phyloP scores from a whole-genome alignment of 2,797 vertebrate genomes.

The Darevskia mixta region DNA sequence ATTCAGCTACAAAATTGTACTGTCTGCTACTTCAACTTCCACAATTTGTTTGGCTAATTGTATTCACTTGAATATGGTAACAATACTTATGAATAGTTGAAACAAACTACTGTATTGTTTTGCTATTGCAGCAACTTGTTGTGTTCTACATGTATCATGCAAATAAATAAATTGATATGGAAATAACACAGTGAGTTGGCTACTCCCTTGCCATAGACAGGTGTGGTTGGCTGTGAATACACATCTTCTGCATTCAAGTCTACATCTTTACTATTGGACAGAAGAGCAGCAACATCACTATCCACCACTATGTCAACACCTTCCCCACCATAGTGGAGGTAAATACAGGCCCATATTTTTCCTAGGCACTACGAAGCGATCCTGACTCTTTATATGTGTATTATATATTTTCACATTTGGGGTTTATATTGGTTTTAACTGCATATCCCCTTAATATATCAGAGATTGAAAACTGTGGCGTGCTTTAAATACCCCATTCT shows the following conservation, averaged over 20 bases:
- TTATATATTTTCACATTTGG: not conserved
- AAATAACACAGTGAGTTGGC: slow-evolving; percentile 84
- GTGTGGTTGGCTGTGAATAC: slow-evolving; percentile 93
- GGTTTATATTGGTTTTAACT: not conserved
- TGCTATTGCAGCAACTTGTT: not conserved
- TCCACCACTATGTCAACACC: slow-evolving; percentile 96
- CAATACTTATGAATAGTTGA: too few species aligned
- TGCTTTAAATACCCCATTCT: not conserved
- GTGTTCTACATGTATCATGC: not conserved
- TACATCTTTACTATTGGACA: slow-evolving; percentile 98
- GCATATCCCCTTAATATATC: not conserved
- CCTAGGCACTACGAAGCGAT: too few species aligned
- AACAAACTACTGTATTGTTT: not conserved
- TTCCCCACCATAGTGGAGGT: slow-evolving; percentile 99
- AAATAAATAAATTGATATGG: not conserved
- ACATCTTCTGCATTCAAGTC: slow-evolving; percentile 97
- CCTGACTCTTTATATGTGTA: too few species aligned
- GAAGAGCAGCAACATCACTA: slow-evolving; percentile 91
- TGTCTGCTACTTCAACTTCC: too few species aligned
- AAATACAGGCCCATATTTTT: slow-evolving; percentile 94
- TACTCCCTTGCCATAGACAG: slow-evolving; percentile 95
- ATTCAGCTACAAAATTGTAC: too few species aligned
- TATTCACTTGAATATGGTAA: not conserved
- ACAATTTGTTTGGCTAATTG: not conserved
- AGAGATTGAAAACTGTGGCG: not conserved